Evolutionary conservation across 2,113 vertebrate genomes (phyloP).

Genomic region (Podiceps cristatus): DNA sequence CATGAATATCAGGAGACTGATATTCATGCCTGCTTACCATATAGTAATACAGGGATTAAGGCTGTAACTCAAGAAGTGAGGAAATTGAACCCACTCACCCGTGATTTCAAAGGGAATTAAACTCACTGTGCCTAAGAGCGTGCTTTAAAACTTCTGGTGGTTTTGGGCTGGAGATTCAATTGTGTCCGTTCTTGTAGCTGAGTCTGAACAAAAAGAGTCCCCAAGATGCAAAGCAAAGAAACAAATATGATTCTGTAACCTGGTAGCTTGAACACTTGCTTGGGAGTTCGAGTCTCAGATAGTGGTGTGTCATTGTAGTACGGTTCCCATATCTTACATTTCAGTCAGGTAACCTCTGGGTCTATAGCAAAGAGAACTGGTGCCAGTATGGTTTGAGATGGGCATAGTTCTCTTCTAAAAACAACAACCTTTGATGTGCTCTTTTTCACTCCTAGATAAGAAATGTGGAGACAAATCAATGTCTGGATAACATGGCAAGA

Average conservation of each 20-base stretch:
- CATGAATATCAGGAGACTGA: not conserved
- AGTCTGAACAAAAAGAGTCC: not conserved
- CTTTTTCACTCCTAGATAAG: slow-evolving; percentile 84
- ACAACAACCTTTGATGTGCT: not conserved
- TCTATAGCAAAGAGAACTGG: not conserved
- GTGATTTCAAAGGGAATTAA: not conserved
- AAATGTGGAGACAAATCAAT: slow-evolving; percentile 98
- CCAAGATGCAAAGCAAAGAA: not conserved
- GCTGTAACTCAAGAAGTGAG: not conserved
- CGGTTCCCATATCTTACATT: not conserved
- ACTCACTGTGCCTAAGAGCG: not conserved
- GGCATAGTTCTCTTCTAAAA: not conserved
- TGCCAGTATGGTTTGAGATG: not conserved
- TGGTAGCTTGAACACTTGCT: not conserved
- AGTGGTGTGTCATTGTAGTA: not conserved
- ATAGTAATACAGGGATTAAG: not conserved
- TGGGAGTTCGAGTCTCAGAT: not conserved
- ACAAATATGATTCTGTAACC: not conserved
- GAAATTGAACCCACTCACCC: not conserved
- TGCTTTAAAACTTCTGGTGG: not conserved
- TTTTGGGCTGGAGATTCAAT: not conserved
- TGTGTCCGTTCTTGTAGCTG: not conserved
- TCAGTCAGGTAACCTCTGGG: not conserved
- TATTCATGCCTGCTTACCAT: not conserved
- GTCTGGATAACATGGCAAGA: slow-evolving; percentile 99